These are phyloP conservation scores for Catostylus mosaicus DNA, from an alignment of 30 jellyfish, hydroid and myxozoan genomes.

Conservation along the genomic window DNA sequence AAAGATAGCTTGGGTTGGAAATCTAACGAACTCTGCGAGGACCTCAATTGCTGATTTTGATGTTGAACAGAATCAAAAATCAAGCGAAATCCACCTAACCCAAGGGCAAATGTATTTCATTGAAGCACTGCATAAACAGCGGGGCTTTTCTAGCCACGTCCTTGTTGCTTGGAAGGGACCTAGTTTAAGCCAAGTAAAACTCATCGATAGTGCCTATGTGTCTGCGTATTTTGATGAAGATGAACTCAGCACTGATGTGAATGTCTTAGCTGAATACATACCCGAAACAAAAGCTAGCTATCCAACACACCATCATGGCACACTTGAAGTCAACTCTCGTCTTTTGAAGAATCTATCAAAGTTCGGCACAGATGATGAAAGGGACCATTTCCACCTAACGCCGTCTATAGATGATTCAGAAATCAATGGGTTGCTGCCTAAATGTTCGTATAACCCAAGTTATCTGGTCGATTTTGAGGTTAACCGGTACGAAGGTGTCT, in stretches of 20 bases:
- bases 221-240: conserved; percentile 78
- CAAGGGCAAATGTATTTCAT: conserved; percentile 64
- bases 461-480: conserved; percentile 84
- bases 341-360: conserved; percentile 43
- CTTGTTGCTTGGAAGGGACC: conserved; percentile 95
- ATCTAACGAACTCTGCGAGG: conserved; percentile 47
- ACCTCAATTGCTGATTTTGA: conserved; percentile 66
- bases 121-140: conserved; percentile 89
- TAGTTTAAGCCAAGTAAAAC: conserved; percentile 47
- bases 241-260: conserved; percentile 72
- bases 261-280: conserved; percentile 59
- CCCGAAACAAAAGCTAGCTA: conserved; percentile 89
- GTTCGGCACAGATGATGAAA: conserved; percentile 62
- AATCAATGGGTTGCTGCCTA: conserved; percentile 61
- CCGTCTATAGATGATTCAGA: conserved; percentile 52
- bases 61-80: conserved; percentile 53
- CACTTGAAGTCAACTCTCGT: conserved; percentile 41
- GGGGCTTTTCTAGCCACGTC: conserved; percentile 73
- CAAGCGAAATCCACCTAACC: conserved; percentile 45
- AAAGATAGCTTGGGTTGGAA: conserved; percentile 85
- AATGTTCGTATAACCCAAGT: conserved; percentile 81
- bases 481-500: conserved; percentile 91
- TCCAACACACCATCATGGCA: conserved; percentile 64
- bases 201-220: conserved; percentile 39
- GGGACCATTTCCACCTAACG: conserved; percentile 68